A percentile compares a stretch with the other conserved stretches of the same genome.
These are phyloP conservation scores for Lottia scabra DNA, from an alignment of 2,888 invertebrate genomes.

Conservation along the genomic window DNA sequence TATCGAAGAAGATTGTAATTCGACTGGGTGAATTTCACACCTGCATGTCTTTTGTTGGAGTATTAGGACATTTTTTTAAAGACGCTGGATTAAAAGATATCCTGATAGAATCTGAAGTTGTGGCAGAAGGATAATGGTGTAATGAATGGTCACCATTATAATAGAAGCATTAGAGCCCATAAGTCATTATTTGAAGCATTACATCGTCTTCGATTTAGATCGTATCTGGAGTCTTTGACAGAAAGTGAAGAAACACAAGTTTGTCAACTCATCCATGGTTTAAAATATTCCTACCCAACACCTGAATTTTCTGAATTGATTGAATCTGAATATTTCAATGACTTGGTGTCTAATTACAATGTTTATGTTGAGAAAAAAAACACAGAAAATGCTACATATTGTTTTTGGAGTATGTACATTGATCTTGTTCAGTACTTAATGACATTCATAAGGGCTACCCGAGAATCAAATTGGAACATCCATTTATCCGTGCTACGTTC, in stretches of 20 bases:
- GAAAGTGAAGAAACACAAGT: neutral
- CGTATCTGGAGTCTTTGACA: slow-evolving; percentile 6
- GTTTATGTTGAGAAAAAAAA: no score
- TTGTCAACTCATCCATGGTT: neutral
- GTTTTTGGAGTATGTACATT: slow-evolving; percentile 17
- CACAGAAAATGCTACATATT: slow-evolving; percentile 6
- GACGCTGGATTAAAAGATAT: slow-evolving; percentile 25
- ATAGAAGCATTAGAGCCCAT: slow-evolving; percentile 16
- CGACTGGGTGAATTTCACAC: slow-evolving; percentile 24
- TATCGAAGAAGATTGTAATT: slow-evolving; percentile 5
- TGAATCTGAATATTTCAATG: neutral
- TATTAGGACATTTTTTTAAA: slow-evolving; percentile 19
- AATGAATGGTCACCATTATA: slow-evolving; percentile 20
- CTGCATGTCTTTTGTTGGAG: slow-evolving; percentile 14
- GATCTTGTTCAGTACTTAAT: slow-evolving; percentile 21
- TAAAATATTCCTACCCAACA: neutral
- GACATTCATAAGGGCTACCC: slow-evolving; percentile 16
- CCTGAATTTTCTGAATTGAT: neutral
- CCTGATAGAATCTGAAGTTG: slow-evolving; percentile 13
- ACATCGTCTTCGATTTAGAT: neutral
- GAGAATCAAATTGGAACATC: slow-evolving; percentile 23
- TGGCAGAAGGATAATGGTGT: slow-evolving; percentile 20
- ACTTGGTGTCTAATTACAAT: no score
- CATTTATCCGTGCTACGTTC: slow-evolving; percentile 14
- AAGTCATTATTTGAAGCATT: slow-evolving; percentile 23